Base-by-base conservation (phyloP, 2,113 vertebrate genomes). In the Taurulus bubalis region DNA sequence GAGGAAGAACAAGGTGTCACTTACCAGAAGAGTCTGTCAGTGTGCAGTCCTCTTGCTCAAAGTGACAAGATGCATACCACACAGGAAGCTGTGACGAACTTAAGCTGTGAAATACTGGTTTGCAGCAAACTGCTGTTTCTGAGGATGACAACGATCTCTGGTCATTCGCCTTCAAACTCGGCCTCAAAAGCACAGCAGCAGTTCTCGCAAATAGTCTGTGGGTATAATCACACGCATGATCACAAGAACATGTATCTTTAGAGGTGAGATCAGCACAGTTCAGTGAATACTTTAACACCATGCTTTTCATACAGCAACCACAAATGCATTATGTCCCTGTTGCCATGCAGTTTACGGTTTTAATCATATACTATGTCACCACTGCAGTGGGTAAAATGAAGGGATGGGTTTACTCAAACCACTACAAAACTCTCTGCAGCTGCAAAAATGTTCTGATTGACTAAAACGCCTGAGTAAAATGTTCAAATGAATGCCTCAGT, bases 1-100 rank as follows among this genome's bases (percentile, higher is more conserved):
- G 65, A 77, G 64, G 45, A 77, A 76, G 64, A 15, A 71, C 60
- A 63, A 71, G 22, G 28, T 85, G 84, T 62, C 56, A 92, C 94
- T 90, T 90, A 94, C 93, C 93, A 87, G 87, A 93, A 85, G 74
- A 53, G 49, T 83, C n/a, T 77, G 62, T 65, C 71, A 70, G 77
- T 83, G 64, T 89, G 90, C 75, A 6, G 80, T 83, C 81, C 66
- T 73, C 47, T 58, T 42, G 88, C 89, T 92, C 86, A 82, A 79
- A 78, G 71, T 87, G 81, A 86, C 72, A 82, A 86, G 70, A 22
- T 81, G 63, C 71, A 80, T 59, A 90, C 85, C 87, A 84, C 90
- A 95, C 94, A 95, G 95, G 95, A 96, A 95, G 83, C 76, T 87
- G 87, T 92, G 91, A 93, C 89, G 77, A 85, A 49, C 58, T 51